Conservation (phyloP, 2,888 invertebrate genomes). For the Amorpha juglandis region DNA sequence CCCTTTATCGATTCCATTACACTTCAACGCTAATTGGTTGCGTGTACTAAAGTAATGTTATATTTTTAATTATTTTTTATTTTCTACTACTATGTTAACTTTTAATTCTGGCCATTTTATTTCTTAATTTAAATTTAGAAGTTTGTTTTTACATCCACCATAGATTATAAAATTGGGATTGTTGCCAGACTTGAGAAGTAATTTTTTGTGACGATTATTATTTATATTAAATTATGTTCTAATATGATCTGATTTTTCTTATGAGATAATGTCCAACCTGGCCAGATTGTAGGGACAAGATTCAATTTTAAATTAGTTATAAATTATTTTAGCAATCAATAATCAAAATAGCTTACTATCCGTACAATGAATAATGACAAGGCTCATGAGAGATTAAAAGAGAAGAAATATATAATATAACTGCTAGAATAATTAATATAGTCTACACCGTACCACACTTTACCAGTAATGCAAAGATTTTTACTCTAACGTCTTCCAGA, state of each 20-base stretch:
- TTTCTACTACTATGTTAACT: background rate
- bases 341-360: too few relatives aligned
- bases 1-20: conserved; percentile 11
- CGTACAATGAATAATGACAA: too few relatives aligned
- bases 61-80: background rate
- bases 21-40: background rate
- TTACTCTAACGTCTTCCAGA: background rate
- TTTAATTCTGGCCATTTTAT: background rate
- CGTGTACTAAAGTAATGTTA: background rate
- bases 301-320: too few relatives aligned
- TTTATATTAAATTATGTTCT: background rate
- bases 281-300: too few relatives aligned
- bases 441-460: too few relatives aligned
- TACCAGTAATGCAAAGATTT: too few relatives aligned
- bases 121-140: background rate
- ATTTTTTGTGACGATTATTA: background rate
- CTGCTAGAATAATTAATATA: too few relatives aligned
- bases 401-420: too few relatives aligned
- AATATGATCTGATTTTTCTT: background rate
- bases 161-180: background rate
- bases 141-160: too few relatives aligned
- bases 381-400: too few relatives aligned
- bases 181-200: background rate
- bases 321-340: too few relatives aligned
- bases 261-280: too few relatives aligned